phyloP scores from a whole-genome alignment of 2,113 vertebrate genomes.

The Sturnus vulgaris region DNA sequence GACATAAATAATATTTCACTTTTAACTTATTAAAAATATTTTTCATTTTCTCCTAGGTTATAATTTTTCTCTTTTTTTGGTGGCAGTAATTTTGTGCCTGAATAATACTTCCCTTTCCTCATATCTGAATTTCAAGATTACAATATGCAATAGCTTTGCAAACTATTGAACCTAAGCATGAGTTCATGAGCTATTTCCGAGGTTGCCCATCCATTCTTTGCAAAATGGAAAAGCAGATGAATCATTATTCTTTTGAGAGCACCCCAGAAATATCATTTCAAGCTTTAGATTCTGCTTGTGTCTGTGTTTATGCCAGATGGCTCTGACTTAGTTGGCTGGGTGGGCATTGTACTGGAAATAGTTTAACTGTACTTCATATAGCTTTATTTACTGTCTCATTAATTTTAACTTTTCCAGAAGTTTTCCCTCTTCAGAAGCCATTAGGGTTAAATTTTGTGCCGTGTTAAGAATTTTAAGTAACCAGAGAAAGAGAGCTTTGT shows the following conservation, averaged over 20 bases:
- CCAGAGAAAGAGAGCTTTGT: not conserved
- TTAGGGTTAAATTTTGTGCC: conserved; percentile 38
- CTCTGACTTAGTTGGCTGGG: conserved; percentile 28
- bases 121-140: not conserved
- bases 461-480: conserved; percentile 34
- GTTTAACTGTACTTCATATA: conserved; percentile 31
- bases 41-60: not conserved
- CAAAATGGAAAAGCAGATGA: not conserved
- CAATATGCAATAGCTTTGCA: not conserved
- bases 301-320: conserved; percentile 59
- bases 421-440: conserved; percentile 51
- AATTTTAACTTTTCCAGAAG: conserved; percentile 66
- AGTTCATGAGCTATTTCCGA: not conserved
- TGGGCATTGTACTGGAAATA: conserved; percentile 38
- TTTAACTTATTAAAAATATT: not conserved
- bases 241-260: not conserved
- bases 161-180: not conserved
- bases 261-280: not conserved
- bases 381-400: conserved; percentile 66
- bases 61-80: not conserved
- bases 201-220: not conserved
- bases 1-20: not conserved
- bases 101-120: not conserved
- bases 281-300: not conserved
- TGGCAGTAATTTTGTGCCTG: not conserved